Evolutionary conservation across 2,888 invertebrate genomes (phyloP), one percentile per base, ranked within the genome.

Genomic region (Torymus tubicola): DNA sequence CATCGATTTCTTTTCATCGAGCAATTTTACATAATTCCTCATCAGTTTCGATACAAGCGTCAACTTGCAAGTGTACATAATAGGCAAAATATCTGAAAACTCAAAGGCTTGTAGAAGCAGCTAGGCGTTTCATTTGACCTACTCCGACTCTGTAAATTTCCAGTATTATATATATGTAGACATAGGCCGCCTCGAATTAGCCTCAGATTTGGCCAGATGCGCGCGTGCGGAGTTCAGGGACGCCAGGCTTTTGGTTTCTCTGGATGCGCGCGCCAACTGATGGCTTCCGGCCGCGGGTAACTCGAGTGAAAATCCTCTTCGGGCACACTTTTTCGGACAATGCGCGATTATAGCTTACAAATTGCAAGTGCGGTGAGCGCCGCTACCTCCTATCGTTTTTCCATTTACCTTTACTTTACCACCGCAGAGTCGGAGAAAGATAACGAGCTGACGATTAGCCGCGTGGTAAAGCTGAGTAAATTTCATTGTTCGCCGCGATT

Each of bases 221-320:
- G 31, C 24, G n/a, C 52, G 14, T 14, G 42, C 11, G 42, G 64
- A 71, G 63, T 71, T 78, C 65, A 71, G 71, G 78, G 71, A 57
- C 68, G 53, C 18, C 52, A n/a, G 24, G 24, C n/a, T 42, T 42
- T 8, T 42, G 42, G 42, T 42, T 42, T 8, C 42, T 42, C 42
- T 42, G 42, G 10, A 42, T 8, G 42, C 42, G 42, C 42, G 42
- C 8, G 42, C 42, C 42, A 8, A 16, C 10, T 14, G 11, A 2
- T 21, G 71, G 82, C 81, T 85, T 86, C 85, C 86, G 85, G 82
- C 64, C 71, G 57, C 82, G 76, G 69, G 64, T 82, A 84, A 84
- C 58, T 78, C 85, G 80, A 85, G 84, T 84, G 84, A 84, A 86
- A 82, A 82, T 85, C 86, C 85, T 86, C 68, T 42, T 70, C 74